Conservation (phyloP, 2,113 vertebrate species). For the Myrmecobius fasciatus region DNA sequence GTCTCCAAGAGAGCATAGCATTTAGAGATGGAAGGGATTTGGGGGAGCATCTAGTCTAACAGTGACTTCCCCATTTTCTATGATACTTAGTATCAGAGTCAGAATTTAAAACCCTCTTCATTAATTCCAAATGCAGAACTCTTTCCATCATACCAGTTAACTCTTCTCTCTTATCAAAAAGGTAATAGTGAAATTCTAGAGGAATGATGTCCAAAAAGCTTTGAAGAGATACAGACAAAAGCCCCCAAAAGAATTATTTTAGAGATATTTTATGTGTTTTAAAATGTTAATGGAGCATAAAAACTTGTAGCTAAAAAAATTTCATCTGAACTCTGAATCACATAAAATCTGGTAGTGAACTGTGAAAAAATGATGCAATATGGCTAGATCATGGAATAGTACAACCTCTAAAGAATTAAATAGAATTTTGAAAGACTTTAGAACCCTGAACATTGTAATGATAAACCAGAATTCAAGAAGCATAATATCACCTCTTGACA, state of each 20-base stretch:
- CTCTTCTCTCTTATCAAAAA: background rate
- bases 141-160: background rate
- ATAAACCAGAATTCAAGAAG: too few relatives aligned
- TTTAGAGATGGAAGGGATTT: background rate
- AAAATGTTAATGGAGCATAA: constrained; percentile 4
- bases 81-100: background rate
- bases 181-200: background rate
- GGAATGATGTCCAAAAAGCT: background rate
- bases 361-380: too few relatives aligned
- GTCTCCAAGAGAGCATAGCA: background rate
- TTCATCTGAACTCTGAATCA: background rate
- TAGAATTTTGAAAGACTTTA: too few relatives aligned
- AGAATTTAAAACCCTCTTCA: background rate
- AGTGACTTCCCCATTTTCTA: background rate
- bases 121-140: background rate
- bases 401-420: too few relatives aligned
- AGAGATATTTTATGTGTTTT: background rate
- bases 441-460: too few relatives aligned
- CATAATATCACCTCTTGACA: too few relatives aligned
- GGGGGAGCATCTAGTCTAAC: background rate
- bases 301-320: background rate
- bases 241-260: background rate
- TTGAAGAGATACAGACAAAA: background rate
- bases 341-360: background rate
- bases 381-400: too few relatives aligned